Conservation (phyloP, 2,797 vertebrate species). For the Chaenodraco wilsoni region DNA sequence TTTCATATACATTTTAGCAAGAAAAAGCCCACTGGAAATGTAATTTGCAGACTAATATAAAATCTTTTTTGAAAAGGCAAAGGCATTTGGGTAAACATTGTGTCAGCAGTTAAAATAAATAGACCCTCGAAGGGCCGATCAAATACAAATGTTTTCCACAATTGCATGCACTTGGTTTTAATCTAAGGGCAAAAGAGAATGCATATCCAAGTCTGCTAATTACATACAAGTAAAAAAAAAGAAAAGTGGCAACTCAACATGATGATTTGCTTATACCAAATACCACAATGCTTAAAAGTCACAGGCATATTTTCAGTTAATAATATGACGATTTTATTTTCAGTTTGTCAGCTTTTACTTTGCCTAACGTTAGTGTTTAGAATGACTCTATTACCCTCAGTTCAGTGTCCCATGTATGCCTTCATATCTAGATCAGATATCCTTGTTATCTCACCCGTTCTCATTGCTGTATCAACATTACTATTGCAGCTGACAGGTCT, state of each 20-base stretch:
- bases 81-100: conserved; percentile 55
- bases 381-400: background rate
- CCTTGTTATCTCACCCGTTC: conserved; percentile 25
- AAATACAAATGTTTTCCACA: conserved; percentile 61
- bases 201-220: conserved; percentile 12
- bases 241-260: background rate
- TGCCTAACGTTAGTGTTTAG: conserved; percentile 17
- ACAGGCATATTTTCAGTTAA: conserved; percentile 4
- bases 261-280: conserved; percentile 15
- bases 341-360: conserved; percentile 6
- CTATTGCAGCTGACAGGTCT: conserved; percentile 45
- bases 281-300: background rate
- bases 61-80: conserved; percentile 61
- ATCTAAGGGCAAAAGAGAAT: conserved; percentile 27
- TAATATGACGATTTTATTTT: conserved; percentile 1
- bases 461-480: conserved; percentile 39
- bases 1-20: conserved; percentile 64
- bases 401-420: conserved; percentile 11
- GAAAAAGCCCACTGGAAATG: conserved; percentile 61
- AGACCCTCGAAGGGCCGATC: conserved; percentile 58
- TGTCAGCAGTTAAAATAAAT: conserved; percentile 66
- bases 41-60: conserved; percentile 60
- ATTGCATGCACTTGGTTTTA: conserved; percentile 53
- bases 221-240: background rate
- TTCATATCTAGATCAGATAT: conserved; percentile 41